Conservation (phyloP, 2,888 invertebrate species). For the Nymphalis c-album region DNA sequence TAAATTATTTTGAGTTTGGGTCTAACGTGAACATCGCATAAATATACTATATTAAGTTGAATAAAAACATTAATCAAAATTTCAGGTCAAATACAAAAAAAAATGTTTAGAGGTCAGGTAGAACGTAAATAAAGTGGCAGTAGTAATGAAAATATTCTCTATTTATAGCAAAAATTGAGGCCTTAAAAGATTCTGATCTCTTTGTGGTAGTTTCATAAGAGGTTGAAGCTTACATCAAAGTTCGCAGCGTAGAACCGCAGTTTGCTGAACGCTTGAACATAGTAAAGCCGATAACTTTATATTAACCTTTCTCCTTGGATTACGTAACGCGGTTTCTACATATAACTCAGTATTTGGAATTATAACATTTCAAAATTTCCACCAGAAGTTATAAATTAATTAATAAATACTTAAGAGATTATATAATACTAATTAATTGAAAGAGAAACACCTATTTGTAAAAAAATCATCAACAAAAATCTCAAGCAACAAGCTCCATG, state of each 20-base stretch:
- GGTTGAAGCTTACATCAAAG: constrained; percentile 57
- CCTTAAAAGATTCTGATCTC: constrained; percentile 16
- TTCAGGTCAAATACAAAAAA: too few species aligned
- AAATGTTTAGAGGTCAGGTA: too few species aligned
- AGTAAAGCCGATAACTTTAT: constrained; percentile 72
- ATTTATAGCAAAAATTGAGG: constrained; percentile 7
- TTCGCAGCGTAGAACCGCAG: constrained; percentile 62
- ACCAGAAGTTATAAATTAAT: too few species aligned
- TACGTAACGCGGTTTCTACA: constrained; percentile 9
- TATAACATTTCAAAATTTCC: background rate
- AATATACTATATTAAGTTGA: too few species aligned
- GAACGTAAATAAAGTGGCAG: background rate
- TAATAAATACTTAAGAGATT: too few species aligned
- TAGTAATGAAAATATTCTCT: constrained; percentile 7
- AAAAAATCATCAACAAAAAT: too few species aligned
- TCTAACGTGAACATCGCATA: too few species aligned
- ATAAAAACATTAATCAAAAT: too few species aligned
- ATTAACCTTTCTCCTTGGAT: constrained; percentile 49
- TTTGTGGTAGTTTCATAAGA: constrained; percentile 24
- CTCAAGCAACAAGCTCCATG: too few species aligned
- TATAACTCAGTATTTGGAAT: background rate
- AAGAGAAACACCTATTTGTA: too few species aligned
- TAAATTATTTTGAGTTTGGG: too few species aligned
- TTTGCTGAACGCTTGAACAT: constrained; percentile 69
- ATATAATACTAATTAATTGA: too few species aligned